Percentiles rank a stretch among this genome's conserved stretches.
These are phyloP conservation scores for Xestobium rufovillosum DNA, from an alignment of 2,888 invertebrate species.

Conservation along the genomic window DNA sequence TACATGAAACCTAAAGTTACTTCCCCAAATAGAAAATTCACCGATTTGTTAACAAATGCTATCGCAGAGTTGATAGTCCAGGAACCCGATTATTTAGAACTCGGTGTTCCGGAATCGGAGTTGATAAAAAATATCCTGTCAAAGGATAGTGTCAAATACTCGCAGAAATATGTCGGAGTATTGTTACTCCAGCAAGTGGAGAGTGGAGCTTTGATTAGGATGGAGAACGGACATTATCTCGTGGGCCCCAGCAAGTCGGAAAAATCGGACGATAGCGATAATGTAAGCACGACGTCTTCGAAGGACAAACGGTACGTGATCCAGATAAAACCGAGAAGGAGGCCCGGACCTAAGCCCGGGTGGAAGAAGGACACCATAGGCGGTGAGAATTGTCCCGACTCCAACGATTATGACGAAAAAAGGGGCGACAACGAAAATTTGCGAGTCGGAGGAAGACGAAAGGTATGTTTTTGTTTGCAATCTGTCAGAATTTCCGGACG, in stretches of 20 bases:
- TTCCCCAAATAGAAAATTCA: slow-evolving; percentile 37
- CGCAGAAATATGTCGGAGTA: slow-evolving; percentile 55
- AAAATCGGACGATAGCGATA: slow-evolving; percentile 15
- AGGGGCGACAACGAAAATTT: slow-evolving; percentile 32
- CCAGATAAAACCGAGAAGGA: slow-evolving; percentile 22
- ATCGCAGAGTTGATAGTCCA: slow-evolving; percentile 63
- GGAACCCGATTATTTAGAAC: slow-evolving; percentile 63
- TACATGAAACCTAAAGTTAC: too few species aligned
- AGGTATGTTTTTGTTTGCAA: slow-evolving; percentile 37
- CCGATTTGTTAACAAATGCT: slow-evolving; percentile 55
- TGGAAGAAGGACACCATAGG: slow-evolving; percentile 16
- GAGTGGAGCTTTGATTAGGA: slow-evolving; percentile 58
- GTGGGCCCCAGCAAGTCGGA: slow-evolving; percentile 50
- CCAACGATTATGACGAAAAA: slow-evolving; percentile 30
- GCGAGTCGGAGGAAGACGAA: slow-evolving; percentile 53
- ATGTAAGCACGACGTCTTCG: slow-evolving; percentile 17
- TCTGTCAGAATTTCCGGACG: slow-evolving; percentile 11
- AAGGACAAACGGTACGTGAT: slow-evolving; percentile 2
- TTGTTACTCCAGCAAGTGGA: slow-evolving; percentile 64
- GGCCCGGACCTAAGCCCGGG: slow-evolving; percentile 24
- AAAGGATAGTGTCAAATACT: slow-evolving; percentile 56
- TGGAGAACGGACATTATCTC: slow-evolving; percentile 62
- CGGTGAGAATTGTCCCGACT: slow-evolving; percentile 16
- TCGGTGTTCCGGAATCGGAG: slow-evolving; percentile 63
- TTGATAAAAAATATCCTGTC: slow-evolving; percentile 57